Percentiles rank a stretch among this genome's conserved stretches.
These are phyloP conservation scores for Dendrolimus houi DNA, from an alignment of 2,888 invertebrate genomes.

Conservation along the genomic window DNA sequence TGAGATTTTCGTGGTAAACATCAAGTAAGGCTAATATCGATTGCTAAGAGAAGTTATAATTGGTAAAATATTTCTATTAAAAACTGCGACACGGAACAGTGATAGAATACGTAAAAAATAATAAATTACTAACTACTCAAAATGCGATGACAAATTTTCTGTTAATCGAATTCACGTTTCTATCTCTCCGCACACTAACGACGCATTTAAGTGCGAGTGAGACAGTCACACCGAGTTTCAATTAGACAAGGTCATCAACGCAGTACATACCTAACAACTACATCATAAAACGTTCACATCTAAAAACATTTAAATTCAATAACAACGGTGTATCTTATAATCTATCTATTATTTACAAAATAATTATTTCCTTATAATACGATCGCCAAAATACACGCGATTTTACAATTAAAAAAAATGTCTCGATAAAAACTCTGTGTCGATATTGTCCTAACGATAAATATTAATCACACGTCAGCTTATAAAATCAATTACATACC, in stretches of 20 bases:
- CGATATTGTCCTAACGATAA: constrained; percentile 55
- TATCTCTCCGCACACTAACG: too few species aligned
- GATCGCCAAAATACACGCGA: constrained; percentile 1
- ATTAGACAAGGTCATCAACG: background rate
- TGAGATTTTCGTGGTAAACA: constrained; percentile 36
- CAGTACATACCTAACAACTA: background rate
- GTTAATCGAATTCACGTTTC: too few species aligned
- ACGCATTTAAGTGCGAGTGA: too few species aligned
- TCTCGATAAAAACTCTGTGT: constrained; percentile 35
- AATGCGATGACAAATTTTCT: too few species aligned
- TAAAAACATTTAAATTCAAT: constrained; percentile 59
- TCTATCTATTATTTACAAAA: constrained; percentile 52
- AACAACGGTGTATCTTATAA: constrained; percentile 53
- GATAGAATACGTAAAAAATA: constrained; percentile 38
- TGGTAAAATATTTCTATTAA: constrained; percentile 32
- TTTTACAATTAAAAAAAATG: constrained; percentile 35
- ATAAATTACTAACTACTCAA: constrained; percentile 11
- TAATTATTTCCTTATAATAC: constrained; percentile 15
- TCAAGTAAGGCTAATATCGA: constrained; percentile 15
- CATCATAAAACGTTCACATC: constrained; percentile 50
- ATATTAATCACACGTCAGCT: constrained; percentile 48
- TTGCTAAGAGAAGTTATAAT: constrained; percentile 9
- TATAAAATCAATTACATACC: constrained; percentile 30
- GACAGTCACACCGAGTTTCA: too few species aligned
- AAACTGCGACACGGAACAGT: constrained; percentile 34